Conservation (phyloP, 2,888 invertebrate species). For the Drosophila cyrtoloma region DNA sequence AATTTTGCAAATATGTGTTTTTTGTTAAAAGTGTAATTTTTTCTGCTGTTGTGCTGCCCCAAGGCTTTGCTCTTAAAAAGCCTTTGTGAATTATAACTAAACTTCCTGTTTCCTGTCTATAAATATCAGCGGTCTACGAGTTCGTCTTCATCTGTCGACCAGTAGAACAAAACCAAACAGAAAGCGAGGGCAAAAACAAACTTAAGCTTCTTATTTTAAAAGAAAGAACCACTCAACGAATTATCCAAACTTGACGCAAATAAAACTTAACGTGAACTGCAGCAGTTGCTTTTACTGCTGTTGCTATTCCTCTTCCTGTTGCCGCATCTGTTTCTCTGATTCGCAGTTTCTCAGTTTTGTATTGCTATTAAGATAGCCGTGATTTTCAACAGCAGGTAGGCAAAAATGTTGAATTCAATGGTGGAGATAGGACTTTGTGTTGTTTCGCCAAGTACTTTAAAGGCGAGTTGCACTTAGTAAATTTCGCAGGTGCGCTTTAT, state of each 20-base stretch:
- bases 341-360: not conserved
- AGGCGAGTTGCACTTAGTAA: conserved; percentile 33
- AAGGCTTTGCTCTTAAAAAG: not conserved
- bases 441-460: conserved; percentile 19
- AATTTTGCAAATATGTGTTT: not conserved
- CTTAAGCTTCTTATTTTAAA: conserved; percentile 69
- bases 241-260: conserved; percentile 59
- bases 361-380: conserved; percentile 34
- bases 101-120: conserved; percentile 6
- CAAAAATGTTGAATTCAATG: conserved; percentile 36
- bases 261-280: conserved; percentile 58
- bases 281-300: conserved; percentile 15
- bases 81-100: not conserved
- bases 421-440: conserved; percentile 17
- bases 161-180: conserved; percentile 13
- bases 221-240: conserved; percentile 56
- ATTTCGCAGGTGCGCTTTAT: conserved; percentile 34
- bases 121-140: conserved; percentile 17
- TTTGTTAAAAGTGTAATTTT: not conserved
- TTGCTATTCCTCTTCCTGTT: not conserved
- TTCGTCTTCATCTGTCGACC: not conserved
- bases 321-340: not conserved
- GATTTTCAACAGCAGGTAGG: conserved; percentile 56
- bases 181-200: conserved; percentile 34
- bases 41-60: not conserved